These are phyloP conservation scores for Drosophila macrospina DNA, from an alignment of 2,888 invertebrate species.

Conservation along the genomic window DNA sequence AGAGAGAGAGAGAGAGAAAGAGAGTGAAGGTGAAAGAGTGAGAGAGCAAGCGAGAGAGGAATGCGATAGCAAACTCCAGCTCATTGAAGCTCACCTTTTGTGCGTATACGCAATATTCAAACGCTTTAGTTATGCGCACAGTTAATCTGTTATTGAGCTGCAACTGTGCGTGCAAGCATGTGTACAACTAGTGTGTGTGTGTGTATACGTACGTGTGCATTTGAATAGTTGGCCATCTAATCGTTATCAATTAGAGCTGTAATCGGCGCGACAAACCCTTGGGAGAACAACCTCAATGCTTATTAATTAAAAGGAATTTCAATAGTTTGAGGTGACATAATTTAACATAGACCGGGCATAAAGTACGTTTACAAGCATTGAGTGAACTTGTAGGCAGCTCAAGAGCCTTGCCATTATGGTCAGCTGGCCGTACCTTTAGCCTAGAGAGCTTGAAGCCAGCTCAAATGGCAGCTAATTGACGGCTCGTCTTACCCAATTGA, in stretches of 20 bases:
- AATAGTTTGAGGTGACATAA: slow-evolving; percentile 18
- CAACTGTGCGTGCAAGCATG: slow-evolving; percentile 5
- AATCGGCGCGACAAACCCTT: slow-evolving; percentile 31
- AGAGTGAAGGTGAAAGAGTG: too few relatives aligned
- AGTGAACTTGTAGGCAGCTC: neutral
- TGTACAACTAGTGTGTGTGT: neutral
- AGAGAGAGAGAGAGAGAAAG: neutral
- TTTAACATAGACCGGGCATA: neutral
- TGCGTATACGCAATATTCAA: slow-evolving; percentile 42
- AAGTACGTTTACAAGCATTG: neutral
- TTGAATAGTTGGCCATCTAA: slow-evolving; percentile 33
- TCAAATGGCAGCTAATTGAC: slow-evolving; percentile 42
- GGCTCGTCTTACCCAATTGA: slow-evolving; percentile 40
- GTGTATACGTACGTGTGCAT: slow-evolving; percentile 5
- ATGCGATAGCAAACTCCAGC: neutral
- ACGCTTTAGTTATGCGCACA: slow-evolving; percentile 19
- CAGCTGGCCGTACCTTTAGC: slow-evolving; percentile 1
- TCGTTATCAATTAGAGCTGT: slow-evolving; percentile 49
- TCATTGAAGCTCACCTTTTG: neutral
- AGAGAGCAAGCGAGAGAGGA: too few relatives aligned
- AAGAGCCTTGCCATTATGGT: neutral
- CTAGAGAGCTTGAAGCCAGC: neutral
- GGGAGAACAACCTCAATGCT: slow-evolving; percentile 10
- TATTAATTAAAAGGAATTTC: slow-evolving; percentile 27
- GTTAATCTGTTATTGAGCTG: slow-evolving; percentile 38